Percentiles rank a stretch among this genome's conserved stretches.
phyloP scores from a whole-genome alignment of 2,113 vertebrate species.

The Ibidorhyncha struthersii region DNA sequence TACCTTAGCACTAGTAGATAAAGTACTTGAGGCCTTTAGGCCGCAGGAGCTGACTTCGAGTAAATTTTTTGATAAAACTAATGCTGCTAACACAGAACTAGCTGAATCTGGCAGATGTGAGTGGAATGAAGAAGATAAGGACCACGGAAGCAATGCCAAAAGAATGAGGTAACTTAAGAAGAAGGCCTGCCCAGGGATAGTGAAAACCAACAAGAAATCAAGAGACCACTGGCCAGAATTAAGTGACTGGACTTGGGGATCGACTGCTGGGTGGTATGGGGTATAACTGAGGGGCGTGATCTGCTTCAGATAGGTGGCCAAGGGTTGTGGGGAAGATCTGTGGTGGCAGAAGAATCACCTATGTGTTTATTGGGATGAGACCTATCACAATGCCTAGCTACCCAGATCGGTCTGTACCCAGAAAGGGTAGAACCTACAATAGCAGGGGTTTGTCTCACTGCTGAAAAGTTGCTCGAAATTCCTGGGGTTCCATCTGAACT shows the following conservation, averaged over 20 bases:
- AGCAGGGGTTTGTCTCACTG: neutral
- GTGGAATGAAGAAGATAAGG: neutral
- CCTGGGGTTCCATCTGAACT: neutral
- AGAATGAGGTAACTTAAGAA: neutral
- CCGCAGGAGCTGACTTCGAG: neutral
- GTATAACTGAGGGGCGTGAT: neutral
- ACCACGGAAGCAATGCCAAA: neutral
- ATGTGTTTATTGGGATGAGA: neutral
- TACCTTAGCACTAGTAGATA: neutral
- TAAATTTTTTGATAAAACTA: neutral
- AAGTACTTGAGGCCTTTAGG: neutral
- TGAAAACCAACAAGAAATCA: neutral
- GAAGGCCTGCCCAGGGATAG: neutral
- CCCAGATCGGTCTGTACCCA: neutral
- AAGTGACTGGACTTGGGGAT: neutral
- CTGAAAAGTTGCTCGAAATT: neutral
- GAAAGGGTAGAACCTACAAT: neutral
- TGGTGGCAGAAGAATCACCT: neutral
- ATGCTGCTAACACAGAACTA: neutral
- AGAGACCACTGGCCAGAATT: neutral
- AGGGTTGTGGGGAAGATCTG: neutral
- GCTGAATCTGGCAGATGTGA: neutral
- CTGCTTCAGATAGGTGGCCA: neutral
- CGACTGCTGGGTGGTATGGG: neutral
- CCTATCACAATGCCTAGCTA: neutral